These are phyloP conservation scores for Pseudorectes ferrugineus DNA, from an alignment of 2,113 vertebrate genomes.

Conservation along the genomic window DNA sequence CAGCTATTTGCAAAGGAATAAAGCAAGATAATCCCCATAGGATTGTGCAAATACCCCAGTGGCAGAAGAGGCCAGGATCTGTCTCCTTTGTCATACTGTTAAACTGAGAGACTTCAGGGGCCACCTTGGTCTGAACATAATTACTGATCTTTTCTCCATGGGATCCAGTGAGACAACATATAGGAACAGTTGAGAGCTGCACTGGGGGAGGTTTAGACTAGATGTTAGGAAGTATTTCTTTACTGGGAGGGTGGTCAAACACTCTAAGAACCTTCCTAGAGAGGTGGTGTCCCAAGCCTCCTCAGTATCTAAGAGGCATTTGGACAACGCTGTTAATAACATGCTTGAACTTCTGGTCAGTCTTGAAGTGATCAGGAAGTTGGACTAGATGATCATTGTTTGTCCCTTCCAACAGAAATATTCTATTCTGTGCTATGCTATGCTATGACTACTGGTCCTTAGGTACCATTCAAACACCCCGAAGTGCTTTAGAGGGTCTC, in stretches of 20 bases:
- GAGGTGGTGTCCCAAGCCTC: background rate
- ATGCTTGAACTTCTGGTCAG: background rate
- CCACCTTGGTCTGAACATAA: background rate
- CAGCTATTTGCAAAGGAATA: background rate
- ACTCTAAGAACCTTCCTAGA: background rate
- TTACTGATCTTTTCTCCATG: background rate
- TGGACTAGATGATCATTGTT: background rate
- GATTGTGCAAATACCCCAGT: background rate
- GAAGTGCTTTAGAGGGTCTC: background rate
- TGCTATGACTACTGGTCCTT: background rate
- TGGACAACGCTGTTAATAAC: background rate
- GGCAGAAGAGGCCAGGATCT: background rate
- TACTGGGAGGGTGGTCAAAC: background rate
- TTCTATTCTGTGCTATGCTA: background rate
- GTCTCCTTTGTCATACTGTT: background rate
- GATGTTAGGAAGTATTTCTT: background rate
- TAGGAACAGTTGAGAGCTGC: background rate
- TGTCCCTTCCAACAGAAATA: background rate
- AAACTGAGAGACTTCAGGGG: background rate
- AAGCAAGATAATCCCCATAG: background rate
- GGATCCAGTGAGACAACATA: background rate
- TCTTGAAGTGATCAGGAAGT: background rate
- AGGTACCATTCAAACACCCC: background rate
- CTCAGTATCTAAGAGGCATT: background rate
- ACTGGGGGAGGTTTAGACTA: background rate